Percentiles rank a stretch among this genome's conserved stretches.
These are phyloP conservation scores for Drosophila ogumai DNA, from an alignment of 1,140 invertebrate genomes.

Conservation along the genomic window DNA sequence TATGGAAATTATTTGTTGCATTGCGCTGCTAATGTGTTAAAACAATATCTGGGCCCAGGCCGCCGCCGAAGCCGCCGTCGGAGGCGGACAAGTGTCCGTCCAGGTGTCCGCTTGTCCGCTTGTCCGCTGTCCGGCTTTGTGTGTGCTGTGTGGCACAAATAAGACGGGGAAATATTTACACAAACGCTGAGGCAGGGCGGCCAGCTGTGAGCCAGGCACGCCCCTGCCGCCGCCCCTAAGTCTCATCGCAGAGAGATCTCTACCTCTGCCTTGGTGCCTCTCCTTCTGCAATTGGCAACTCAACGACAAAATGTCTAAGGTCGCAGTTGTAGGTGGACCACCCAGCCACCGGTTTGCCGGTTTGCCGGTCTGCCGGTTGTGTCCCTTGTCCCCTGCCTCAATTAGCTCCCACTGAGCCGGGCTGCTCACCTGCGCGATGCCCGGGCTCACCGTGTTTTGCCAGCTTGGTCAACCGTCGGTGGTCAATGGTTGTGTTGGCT, in stretches of 20 bases:
- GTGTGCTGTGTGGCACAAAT: slow-evolving; percentile 70
- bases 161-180: slow-evolving; percentile 79
- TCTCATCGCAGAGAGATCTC: slow-evolving; percentile 23
- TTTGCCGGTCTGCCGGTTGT: slow-evolving; percentile 16
- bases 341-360: slow-evolving; percentile 52
- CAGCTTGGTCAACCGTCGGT: slow-evolving; percentile 43
- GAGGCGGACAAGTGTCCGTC: slow-evolving; percentile 34
- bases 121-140: slow-evolving; percentile 40
- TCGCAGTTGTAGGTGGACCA: slow-evolving; percentile 59
- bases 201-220: slow-evolving; percentile 72
- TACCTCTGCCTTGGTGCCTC: slow-evolving; percentile 5
- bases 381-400: slow-evolving; percentile 48
- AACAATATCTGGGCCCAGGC: slow-evolving; percentile 74
- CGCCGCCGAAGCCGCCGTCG: slow-evolving; percentile 4
- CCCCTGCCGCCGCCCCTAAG: slow-evolving; percentile 64
- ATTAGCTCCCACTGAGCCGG: slow-evolving; percentile 73
- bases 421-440: background rate
- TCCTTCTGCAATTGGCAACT: slow-evolving; percentile 63
- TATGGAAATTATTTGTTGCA: slow-evolving; percentile 85
- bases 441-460: slow-evolving; percentile 25
- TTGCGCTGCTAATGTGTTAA: slow-evolving; percentile 85
- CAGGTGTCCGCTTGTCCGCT: slow-evolving; percentile 49
- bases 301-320: slow-evolving; percentile 60
- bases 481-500: slow-evolving; percentile 22
- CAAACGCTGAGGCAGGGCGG: slow-evolving; percentile 51